phyloP scores from a whole-genome alignment of 2,797 vertebrate species.

The Echiichthys vipera region DNA sequence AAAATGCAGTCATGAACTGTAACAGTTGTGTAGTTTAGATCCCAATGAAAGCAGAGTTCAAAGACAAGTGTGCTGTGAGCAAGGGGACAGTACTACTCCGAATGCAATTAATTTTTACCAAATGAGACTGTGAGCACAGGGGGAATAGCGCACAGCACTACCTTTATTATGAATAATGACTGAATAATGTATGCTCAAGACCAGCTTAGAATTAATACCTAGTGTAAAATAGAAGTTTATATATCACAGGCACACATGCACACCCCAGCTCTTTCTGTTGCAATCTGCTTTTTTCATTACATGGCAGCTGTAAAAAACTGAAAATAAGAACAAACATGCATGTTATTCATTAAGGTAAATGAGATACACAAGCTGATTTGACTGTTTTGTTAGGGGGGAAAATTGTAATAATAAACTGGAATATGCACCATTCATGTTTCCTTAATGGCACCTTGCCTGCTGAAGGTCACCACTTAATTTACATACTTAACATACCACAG shows the following conservation, averaged over 20 bases:
- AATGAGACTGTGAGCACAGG: background rate
- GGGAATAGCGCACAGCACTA: too few relatives aligned
- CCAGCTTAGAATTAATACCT: background rate
- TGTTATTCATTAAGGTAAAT: background rate
- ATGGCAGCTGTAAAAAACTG: background rate
- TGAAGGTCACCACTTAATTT: constrained; percentile 22
- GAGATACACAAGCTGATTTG: background rate
- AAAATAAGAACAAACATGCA: background rate
- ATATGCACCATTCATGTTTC: background rate
- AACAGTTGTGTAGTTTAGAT: too few relatives aligned
- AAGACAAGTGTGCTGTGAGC: too few relatives aligned
- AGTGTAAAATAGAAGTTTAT: background rate
- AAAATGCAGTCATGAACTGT: too few relatives aligned
- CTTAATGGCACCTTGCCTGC: background rate
- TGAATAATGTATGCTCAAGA: background rate
- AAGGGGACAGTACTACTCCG: too few relatives aligned
- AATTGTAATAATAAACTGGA: too few relatives aligned
- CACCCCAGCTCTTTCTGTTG: background rate
- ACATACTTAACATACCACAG: constrained; percentile 15
- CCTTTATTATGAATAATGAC: too few relatives aligned
- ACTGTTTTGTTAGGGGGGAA: too few relatives aligned
- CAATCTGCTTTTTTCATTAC: background rate
- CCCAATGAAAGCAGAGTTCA: too few relatives aligned
- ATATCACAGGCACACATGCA: background rate
- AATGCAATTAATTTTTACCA: background rate